These are phyloP conservation scores for Arnoldichthys spilopterus DNA, from an alignment of 2,797 vertebrate species.

Conservation along the genomic window DNA sequence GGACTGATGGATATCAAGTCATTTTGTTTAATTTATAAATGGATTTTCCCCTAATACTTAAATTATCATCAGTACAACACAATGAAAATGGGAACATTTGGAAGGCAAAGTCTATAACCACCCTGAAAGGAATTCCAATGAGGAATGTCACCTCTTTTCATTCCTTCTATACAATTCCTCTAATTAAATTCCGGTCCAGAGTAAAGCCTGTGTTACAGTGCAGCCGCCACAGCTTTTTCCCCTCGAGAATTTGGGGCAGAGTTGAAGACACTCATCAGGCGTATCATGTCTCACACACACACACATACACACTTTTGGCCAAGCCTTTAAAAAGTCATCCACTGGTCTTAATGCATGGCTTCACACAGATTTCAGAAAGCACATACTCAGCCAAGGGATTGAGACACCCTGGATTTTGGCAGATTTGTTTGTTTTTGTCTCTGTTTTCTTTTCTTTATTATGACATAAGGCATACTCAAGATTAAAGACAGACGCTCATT, in stretches of 20 bases:
- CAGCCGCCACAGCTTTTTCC: slow-evolving; percentile 72
- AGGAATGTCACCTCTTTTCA: slow-evolving; percentile 90
- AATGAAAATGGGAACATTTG: slow-evolving; percentile 95
- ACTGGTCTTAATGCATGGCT: slow-evolving; percentile 6
- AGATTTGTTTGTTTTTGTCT: slow-evolving; percentile 23
- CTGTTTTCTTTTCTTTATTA: slow-evolving; percentile 5
- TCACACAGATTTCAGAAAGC: slow-evolving; percentile 18
- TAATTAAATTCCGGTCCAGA: slow-evolving; percentile 88
- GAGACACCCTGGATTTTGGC: not conserved
- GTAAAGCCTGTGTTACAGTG: slow-evolving; percentile 85
- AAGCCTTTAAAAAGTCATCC: not conserved
- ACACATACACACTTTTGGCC: slow-evolving; percentile 15
- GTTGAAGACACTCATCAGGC: slow-evolving; percentile 55
- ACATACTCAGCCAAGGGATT: slow-evolving; percentile 6
- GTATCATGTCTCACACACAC: slow-evolving; percentile 50
- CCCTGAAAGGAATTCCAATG: slow-evolving; percentile 92
- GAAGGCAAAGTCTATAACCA: slow-evolving; percentile 93
- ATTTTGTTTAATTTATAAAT: slow-evolving; percentile 99
- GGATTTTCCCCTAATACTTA: slow-evolving; percentile 99
- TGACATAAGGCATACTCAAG: slow-evolving; percentile 4
- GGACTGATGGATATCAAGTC: slow-evolving; percentile 99
- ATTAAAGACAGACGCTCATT: slow-evolving; percentile 15
- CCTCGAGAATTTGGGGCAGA: slow-evolving; percentile 76
- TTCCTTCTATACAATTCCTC: slow-evolving; percentile 87
- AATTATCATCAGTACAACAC: slow-evolving; percentile 98